phyloP scores from a whole-genome alignment of 1,140 invertebrate genomes.

The Drosophila funebris region DNA sequence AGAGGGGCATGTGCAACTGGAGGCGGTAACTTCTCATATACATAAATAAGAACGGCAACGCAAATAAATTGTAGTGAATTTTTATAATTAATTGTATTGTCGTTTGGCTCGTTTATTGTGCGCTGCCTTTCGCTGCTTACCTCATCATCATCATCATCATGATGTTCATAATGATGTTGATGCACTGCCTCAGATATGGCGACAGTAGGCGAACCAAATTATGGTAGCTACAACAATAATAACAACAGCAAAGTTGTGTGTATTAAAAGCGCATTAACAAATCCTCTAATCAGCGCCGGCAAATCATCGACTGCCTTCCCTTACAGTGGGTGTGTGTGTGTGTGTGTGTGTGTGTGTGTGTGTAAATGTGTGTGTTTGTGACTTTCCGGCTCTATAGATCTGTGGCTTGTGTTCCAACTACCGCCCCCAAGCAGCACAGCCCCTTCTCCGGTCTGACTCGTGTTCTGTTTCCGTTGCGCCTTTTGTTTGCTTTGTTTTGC shows the following conservation, averaged over 20 bases:
- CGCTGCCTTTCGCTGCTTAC: slow-evolving; percentile 11
- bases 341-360: slow-evolving; percentile 25
- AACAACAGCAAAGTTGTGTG: slow-evolving; percentile 16
- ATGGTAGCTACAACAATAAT: slow-evolving; percentile 21
- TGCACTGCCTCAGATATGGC: slow-evolving; percentile 39
- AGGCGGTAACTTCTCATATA: slow-evolving; percentile 31
- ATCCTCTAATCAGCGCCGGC: slow-evolving; percentile 73
- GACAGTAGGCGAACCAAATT: slow-evolving; percentile 52
- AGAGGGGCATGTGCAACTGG: slow-evolving; percentile 6
- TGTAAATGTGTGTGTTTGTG: slow-evolving; percentile 16
- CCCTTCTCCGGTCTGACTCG: not conserved
- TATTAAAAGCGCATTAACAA: slow-evolving; percentile 79
- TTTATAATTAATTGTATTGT: slow-evolving; percentile 83
- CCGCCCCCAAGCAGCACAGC: slow-evolving; percentile 5
- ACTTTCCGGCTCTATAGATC: slow-evolving; percentile 34
- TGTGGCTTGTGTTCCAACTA: not conserved
- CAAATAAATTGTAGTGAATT: slow-evolving; percentile 81
- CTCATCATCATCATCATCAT: slow-evolving; percentile 4
- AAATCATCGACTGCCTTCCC: slow-evolving; percentile 50
- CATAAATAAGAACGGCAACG: slow-evolving; percentile 70
- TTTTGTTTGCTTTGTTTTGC: slow-evolving; percentile 37
- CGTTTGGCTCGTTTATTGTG: slow-evolving; percentile 51
- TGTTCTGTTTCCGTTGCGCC: slow-evolving; percentile 36
- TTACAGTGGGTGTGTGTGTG: not conserved
- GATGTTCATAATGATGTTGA: slow-evolving; percentile 17